A percentile compares a stretch with the other conserved stretches of the same genome.
Evolutionary conservation across 2,113 vertebrate species (phyloP).

Genomic region (Oplegnathus fasciatus): DNA sequence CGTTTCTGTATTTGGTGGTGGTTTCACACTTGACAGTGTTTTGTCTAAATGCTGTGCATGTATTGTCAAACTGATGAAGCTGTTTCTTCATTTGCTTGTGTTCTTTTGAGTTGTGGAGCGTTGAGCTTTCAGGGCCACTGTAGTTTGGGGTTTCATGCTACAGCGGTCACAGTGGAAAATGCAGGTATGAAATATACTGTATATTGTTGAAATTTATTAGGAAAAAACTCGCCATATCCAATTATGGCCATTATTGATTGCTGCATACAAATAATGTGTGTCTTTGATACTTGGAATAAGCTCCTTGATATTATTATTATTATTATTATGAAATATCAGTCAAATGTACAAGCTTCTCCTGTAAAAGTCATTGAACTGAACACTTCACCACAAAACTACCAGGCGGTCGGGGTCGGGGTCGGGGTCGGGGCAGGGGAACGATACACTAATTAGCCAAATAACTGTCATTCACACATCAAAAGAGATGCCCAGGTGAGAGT

Average conservation of each 20-base stretch:
- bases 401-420: no score
- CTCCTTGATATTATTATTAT: neutral
- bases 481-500: no score
- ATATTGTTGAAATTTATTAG: neutral
- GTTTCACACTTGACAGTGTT: no score
- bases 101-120: neutral
- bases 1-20: no score
- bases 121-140: neutral
- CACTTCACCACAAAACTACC: neutral
- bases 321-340: neutral
- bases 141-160: neutral
- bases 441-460: no score
- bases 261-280: neutral
- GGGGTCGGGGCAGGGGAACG: no score
- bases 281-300: neutral
- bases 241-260: neutral
- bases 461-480: no score
- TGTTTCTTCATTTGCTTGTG: no score
- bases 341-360: neutral
- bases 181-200: neutral
- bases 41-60: no score
- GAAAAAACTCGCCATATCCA: neutral
- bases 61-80: no score
- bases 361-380: neutral
- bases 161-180: neutral